Percentiles rank a stretch among this genome's conserved stretches.
Conservation (phyloP, 2,113 vertebrate genomes). For the Cheirogaleus medius region DNA sequence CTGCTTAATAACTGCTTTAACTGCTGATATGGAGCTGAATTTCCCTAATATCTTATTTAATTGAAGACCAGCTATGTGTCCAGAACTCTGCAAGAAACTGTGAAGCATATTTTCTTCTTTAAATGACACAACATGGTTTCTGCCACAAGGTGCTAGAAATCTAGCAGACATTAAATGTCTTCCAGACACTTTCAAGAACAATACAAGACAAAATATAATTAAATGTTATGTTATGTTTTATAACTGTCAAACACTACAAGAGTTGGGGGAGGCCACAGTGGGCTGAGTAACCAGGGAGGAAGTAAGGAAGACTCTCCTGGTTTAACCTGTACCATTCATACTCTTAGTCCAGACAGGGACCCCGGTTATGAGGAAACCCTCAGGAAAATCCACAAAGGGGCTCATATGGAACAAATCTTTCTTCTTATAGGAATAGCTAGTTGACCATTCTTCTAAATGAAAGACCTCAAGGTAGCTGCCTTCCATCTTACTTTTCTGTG, state of each 20-base stretch:
- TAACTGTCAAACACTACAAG: background rate
- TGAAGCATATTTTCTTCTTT: constrained; percentile 10
- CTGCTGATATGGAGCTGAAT: background rate
- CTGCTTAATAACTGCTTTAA: constrained; percentile 10
- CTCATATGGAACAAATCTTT: background rate
- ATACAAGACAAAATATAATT: constrained; percentile 38
- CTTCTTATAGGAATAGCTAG: background rate
- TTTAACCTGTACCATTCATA: background rate
- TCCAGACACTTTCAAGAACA: background rate
- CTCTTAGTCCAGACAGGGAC: background rate
- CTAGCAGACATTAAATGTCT: constrained; percentile 18
- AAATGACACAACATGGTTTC: constrained; percentile 25
- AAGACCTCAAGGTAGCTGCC: background rate
- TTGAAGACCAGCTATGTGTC: background rate
- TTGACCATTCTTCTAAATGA: background rate
- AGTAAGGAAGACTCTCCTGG: background rate
- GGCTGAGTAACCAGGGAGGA: background rate
- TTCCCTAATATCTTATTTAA: background rate
- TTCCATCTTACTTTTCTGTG: background rate
- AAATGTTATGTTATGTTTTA: background rate
- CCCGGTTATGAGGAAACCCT: background rate
- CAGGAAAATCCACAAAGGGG: background rate
- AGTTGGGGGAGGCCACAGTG: background rate
- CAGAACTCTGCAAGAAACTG: background rate
- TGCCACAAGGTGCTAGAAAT: background rate